Evolutionary conservation across 2,113 vertebrate genomes (phyloP).

Genomic region (Typhlomys cinereus): DNA sequence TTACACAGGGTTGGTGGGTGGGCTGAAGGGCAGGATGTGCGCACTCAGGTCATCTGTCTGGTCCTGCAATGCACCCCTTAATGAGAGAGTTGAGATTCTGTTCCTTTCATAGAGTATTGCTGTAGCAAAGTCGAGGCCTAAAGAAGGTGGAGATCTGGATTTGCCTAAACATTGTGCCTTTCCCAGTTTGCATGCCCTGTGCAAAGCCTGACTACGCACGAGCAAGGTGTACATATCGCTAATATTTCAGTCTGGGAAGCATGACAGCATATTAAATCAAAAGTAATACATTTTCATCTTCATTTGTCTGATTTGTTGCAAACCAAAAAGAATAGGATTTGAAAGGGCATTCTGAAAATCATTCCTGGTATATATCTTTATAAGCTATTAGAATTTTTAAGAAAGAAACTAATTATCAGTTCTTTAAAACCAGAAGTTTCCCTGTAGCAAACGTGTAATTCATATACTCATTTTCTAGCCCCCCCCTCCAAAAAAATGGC

Average conservation of each 20-base stretch:
- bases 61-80: background rate
- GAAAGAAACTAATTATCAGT: background rate
- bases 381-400: background rate
- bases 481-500: constrained; percentile 31
- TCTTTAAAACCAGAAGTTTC: constrained; percentile 3
- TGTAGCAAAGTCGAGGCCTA: background rate
- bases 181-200: rapidly evolving
- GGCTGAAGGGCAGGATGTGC: no score
- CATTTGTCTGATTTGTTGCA: background rate
- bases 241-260: background rate
- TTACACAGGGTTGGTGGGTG: no score
- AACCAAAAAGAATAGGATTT: background rate
- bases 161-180: background rate
- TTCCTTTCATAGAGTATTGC: background rate
- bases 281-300: background rate
- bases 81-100: background rate
- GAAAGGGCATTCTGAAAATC: background rate
- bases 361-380: background rate
- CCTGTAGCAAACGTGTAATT: background rate
- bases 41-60: no score
- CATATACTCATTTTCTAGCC: background rate
- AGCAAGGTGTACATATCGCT: rapidly evolving
- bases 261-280: background rate
- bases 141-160: background rate
- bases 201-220: background rate